These are phyloP conservation scores for Ctenicera cuprea DNA, from an alignment of 2,888 invertebrate species.

Conservation along the genomic window DNA sequence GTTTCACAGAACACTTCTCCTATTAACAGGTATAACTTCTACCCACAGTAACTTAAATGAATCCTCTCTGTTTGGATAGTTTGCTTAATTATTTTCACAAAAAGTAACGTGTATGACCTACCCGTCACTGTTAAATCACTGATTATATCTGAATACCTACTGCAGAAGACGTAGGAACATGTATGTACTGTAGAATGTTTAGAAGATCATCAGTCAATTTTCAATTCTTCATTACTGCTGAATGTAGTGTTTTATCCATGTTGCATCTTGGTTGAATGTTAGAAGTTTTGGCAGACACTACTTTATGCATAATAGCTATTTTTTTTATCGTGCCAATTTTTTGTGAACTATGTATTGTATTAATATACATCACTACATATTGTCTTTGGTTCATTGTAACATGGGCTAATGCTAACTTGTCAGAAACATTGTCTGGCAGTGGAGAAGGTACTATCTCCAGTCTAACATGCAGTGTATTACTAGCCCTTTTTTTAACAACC, in stretches of 20 bases:
- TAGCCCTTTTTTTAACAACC: neutral
- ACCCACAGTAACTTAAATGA: too few relatives aligned
- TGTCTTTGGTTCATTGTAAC: neutral
- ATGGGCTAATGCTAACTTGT: neutral
- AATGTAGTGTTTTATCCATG: conserved; percentile 1
- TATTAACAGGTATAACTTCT: too few relatives aligned
- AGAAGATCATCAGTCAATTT: conserved; percentile 5
- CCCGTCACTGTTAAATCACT: conserved; percentile 15
- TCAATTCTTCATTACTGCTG: conserved; percentile 1
- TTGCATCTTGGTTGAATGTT: conserved; percentile 4
- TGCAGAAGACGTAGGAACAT: neutral
- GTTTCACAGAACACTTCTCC: too few relatives aligned
- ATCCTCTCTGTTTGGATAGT: too few relatives aligned
- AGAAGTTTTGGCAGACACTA: neutral
- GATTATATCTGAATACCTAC: conserved; percentile 14
- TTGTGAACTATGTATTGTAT: neutral
- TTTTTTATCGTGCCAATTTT: neutral
- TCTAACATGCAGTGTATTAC: neutral
- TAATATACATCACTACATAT: neutral
- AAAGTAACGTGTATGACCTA: neutral
- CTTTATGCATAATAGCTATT: neutral
- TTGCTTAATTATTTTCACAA: neutral
- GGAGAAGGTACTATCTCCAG: neutral
- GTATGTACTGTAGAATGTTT: conserved; percentile 5
- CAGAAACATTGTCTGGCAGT: too few relatives aligned